Conservation (phyloP, 2,113 vertebrate genomes). For the Uria aalge region DNA sequence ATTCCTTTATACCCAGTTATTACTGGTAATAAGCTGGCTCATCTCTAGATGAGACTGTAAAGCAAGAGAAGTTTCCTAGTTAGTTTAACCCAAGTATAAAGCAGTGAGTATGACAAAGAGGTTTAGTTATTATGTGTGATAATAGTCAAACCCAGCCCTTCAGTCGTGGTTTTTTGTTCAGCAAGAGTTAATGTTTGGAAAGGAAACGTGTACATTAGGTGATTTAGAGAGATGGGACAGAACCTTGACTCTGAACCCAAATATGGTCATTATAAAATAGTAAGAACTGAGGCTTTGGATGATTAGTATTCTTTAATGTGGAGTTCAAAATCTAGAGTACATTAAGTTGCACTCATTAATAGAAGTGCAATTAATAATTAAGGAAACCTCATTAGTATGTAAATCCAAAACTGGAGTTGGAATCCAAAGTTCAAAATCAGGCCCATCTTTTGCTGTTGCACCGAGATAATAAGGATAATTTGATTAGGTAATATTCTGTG, state of each 20-base stretch:
- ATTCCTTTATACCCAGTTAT: not conserved
- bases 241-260: not conserved
- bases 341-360: not conserved
- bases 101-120: not conserved
- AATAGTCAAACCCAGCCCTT: not conserved
- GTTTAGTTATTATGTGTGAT: not conserved
- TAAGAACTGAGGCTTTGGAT: not conserved
- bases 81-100: not conserved
- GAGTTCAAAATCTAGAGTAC: not conserved
- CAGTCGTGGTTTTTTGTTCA: not conserved
- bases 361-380: not conserved
- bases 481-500: not conserved
- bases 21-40: not conserved
- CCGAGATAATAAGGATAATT: not conserved
- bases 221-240: not conserved
- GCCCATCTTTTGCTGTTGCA: not conserved
- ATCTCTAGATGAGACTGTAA: conserved; percentile 20
- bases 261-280: not conserved
- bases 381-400: not conserved
- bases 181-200: not conserved
- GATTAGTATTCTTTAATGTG: not conserved
- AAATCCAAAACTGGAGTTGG: not conserved
- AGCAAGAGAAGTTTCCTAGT: not conserved
- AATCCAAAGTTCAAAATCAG: not conserved
- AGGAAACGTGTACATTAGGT: not conserved